These are phyloP conservation scores for Centroberyx gerrardi DNA, from an alignment of 2,797 vertebrate genomes.

Conservation along the genomic window DNA sequence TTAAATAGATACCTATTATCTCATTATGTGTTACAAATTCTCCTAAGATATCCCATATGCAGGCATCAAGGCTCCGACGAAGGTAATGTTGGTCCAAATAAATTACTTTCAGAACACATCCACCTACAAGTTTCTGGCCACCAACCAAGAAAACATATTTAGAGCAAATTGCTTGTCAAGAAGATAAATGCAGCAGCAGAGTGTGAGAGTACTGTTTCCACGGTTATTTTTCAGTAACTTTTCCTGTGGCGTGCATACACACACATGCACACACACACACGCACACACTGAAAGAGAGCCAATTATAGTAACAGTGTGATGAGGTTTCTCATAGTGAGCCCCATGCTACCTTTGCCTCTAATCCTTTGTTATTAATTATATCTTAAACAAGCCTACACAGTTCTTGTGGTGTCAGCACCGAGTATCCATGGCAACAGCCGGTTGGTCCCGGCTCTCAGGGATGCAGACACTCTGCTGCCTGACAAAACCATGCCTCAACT, in stretches of 20 bases:
- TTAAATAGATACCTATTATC: slow-evolving; percentile 37
- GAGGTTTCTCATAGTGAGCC: slow-evolving; percentile 73
- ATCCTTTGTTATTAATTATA: slow-evolving; percentile 89
- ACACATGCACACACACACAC: slow-evolving; percentile 27
- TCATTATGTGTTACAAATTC: slow-evolving; percentile 39
- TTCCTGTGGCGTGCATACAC: slow-evolving; percentile 37
- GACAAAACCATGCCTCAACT: slow-evolving; percentile 54
- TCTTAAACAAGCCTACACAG: slow-evolving; percentile 87
- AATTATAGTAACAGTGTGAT: slow-evolving; percentile 82
- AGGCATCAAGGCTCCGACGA: slow-evolving; percentile 14
- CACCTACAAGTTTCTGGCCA: slow-evolving; percentile 59
- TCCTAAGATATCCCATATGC: slow-evolving; percentile 14
- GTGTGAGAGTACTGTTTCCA: slow-evolving; percentile 49
- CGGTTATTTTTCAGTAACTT: slow-evolving; percentile 54
- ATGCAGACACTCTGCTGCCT: slow-evolving; percentile 59
- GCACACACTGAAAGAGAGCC: slow-evolving; percentile 42
- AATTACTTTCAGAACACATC: slow-evolving; percentile 64
- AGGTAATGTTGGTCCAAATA: slow-evolving; percentile 46
- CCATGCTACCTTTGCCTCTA: slow-evolving; percentile 80
- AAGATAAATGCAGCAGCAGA: slow-evolving; percentile 75
- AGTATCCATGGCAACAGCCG: slow-evolving; percentile 88
- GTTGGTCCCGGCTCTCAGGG: slow-evolving; percentile 74
- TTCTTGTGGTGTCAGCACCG: slow-evolving; percentile 83
- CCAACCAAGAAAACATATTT: slow-evolving; percentile 74
- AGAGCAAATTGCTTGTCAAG: slow-evolving; percentile 82